Conservation (phyloP, 2,797 vertebrate genomes). For the Pseudochaenichthys georgianus region DNA sequence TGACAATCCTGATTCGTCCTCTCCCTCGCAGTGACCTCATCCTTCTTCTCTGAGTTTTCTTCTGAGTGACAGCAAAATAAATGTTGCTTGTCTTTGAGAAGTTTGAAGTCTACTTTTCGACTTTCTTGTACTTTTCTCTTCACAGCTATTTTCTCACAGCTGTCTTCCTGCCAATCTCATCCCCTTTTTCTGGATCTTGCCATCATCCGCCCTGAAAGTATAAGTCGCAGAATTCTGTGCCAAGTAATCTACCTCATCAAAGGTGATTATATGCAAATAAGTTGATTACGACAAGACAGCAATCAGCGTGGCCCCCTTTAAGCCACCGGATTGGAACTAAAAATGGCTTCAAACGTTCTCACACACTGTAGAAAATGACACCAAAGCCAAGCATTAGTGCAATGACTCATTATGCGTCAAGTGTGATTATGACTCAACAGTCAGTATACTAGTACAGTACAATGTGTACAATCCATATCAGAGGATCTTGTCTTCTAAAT, state of each 20-base stretch:
- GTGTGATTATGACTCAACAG: conserved; percentile 44
- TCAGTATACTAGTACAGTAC: conserved; percentile 5
- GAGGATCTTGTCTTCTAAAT: not conserved
- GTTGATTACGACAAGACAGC: conserved; percentile 55
- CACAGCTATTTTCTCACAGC: conserved; percentile 20
- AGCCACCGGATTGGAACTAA: conserved; percentile 29
- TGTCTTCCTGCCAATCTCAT: conserved; percentile 39
- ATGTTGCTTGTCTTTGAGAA: conserved; percentile 48
- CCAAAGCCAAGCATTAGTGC: conserved; percentile 48
- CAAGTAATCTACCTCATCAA: conserved; percentile 61
- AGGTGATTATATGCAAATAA: conserved; percentile 60
- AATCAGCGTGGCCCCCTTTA: conserved; percentile 54
- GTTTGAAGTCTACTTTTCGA: conserved; percentile 18
- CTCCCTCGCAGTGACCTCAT: conserved; percentile 13
- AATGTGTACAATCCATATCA: conserved; percentile 33
- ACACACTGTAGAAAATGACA: conserved; percentile 32
- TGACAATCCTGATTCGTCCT: conserved; percentile 6
- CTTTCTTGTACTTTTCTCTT: conserved; percentile 28
- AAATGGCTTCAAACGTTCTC: conserved; percentile 37
- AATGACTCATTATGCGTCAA: conserved; percentile 45
- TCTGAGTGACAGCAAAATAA: conserved; percentile 2
- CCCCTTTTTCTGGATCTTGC: conserved; percentile 16
- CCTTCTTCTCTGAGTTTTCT: not conserved
- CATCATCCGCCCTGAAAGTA: conserved; percentile 34
- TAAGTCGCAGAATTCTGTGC: conserved; percentile 35